A percentile compares a stretch with the other conserved stretches of the same genome.
phyloP scores from a whole-genome alignment of 1,140 invertebrate species.

The Gonatopus flavifemur region DNA sequence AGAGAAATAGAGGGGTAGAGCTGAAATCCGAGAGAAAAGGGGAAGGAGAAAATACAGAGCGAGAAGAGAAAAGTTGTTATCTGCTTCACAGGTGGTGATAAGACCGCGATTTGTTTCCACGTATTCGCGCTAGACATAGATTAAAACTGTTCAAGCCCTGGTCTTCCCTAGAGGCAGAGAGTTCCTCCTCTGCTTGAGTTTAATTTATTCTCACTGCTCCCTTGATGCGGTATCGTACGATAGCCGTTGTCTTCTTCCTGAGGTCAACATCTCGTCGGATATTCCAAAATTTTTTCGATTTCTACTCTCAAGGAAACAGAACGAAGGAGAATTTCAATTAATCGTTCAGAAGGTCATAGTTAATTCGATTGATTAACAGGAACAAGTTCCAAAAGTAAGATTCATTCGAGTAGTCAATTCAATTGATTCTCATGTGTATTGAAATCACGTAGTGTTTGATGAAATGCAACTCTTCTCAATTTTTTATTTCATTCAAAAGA shows the following conservation, averaged over 20 bases:
- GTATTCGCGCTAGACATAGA: conserved; percentile 36
- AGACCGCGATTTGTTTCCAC: conserved; percentile 48
- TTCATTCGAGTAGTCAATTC: too few species aligned
- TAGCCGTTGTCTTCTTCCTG: too few species aligned
- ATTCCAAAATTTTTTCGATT: conserved; percentile 17
- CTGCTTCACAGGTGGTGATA: conserved; percentile 45
- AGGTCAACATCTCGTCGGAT: conserved; percentile 25
- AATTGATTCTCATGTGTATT: too few species aligned
- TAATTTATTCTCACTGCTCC: conserved; percentile 41
- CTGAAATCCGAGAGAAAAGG: neutral
- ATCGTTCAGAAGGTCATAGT: too few species aligned
- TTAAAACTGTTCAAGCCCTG: conserved; percentile 41
- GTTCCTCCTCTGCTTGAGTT: conserved; percentile 36
- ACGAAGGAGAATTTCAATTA: too few species aligned
- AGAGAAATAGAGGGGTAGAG: neutral
- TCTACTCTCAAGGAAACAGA: too few species aligned
- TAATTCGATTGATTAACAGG: too few species aligned
- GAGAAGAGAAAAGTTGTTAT: conserved; percentile 48
- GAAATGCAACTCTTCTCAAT: too few species aligned
- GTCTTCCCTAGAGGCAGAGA: conserved; percentile 26
- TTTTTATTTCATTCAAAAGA: too few species aligned
- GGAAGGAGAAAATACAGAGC: conserved; percentile 17
- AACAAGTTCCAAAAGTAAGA: too few species aligned
- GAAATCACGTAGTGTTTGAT: too few species aligned
- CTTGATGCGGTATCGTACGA: conserved; percentile 27